Percentiles rank a stretch among this genome's conserved stretches.
These are phyloP conservation scores for Aurelia sp. DNA, from an alignment of 30 jellyfish, hydroid and myxozoan species.

Conservation along the genomic window DNA sequence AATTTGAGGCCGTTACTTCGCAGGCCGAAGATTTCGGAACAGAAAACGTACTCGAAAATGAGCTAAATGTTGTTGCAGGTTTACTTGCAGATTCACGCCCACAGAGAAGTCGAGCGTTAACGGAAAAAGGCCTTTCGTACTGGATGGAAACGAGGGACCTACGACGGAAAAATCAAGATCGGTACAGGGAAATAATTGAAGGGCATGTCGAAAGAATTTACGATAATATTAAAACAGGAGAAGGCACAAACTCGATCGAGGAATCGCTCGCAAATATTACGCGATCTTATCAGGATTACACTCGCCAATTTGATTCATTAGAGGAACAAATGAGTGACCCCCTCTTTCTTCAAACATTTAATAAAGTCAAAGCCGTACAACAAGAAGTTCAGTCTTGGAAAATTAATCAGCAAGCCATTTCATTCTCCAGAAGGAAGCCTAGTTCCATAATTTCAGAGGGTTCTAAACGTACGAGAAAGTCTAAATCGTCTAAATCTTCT, in stretches of 20 bases:
- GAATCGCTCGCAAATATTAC: constrained; percentile 34
- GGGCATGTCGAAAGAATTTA: constrained; percentile 32
- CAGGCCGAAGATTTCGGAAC: constrained; percentile 24
- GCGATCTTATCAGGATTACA: constrained; percentile 30
- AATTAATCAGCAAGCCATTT: constrained; percentile 27
- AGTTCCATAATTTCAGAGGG: constrained; percentile 29
- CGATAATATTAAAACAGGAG: constrained; percentile 20
- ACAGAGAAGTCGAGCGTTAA: constrained; percentile 27
- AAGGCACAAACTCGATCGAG: constrained; percentile 9
- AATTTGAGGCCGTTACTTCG: neutral
- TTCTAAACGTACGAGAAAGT: neutral
- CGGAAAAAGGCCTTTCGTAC: constrained; percentile 41
- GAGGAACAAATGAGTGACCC: constrained; percentile 51
- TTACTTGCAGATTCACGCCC: constrained; percentile 43
- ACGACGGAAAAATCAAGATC: constrained; percentile 32
- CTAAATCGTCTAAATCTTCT: constrained; percentile 16
- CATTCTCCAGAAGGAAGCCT: constrained; percentile 3
- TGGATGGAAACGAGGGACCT: constrained; percentile 42
- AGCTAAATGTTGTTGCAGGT: constrained; percentile 33
- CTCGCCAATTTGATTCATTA: constrained; percentile 30
- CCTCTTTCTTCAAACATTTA: constrained; percentile 53
- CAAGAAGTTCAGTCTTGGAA: constrained; percentile 45
- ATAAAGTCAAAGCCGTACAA: constrained; percentile 35
- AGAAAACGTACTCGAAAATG: neutral
- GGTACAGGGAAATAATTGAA: constrained; percentile 42